These are phyloP conservation scores for Nannoperca obscura DNA, from an alignment of 2,797 vertebrate genomes.

Conservation along the genomic window DNA sequence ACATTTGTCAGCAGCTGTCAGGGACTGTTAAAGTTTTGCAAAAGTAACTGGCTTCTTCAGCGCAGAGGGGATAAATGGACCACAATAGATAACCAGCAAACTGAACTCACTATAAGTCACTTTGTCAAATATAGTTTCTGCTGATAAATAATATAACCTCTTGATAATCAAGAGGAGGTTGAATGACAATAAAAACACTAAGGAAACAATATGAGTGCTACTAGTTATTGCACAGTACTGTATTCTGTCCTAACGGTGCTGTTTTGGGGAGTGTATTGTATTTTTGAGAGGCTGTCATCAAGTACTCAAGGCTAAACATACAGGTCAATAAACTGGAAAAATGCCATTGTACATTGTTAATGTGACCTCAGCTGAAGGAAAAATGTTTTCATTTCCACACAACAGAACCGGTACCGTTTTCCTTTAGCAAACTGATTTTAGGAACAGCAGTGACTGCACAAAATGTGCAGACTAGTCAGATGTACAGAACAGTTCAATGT, in stretches of 20 bases:
- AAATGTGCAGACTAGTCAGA: constrained; percentile 27
- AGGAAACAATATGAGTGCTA: constrained; percentile 1
- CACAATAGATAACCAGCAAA: constrained; percentile 31
- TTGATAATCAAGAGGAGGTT: not conserved
- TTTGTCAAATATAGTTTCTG: constrained; percentile 39
- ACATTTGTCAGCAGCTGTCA: constrained; percentile 58
- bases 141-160: constrained; percentile 13
- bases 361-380: constrained; percentile 52
- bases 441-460: constrained; percentile 11
- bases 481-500: not conserved
- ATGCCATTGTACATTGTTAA: constrained; percentile 64
- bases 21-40: constrained; percentile 44
- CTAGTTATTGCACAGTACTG: not conserved
- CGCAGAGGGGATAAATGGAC: constrained; percentile 39
- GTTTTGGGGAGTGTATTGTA: constrained; percentile 25
- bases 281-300: constrained; percentile 36
- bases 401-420: constrained; percentile 22
- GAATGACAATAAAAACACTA: constrained; percentile 13
- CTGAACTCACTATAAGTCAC: constrained; percentile 20
- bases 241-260: not conserved
- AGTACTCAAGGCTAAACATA: constrained; percentile 55
- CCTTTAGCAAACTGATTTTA: constrained; percentile 32
- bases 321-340: constrained; percentile 59
- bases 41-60: constrained; percentile 39
- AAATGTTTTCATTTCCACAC: constrained; percentile 51